Percentiles rank a stretch among this genome's conserved stretches.
These are phyloP conservation scores for Phaedon cochleariae DNA, from an alignment of 2,888 invertebrate genomes.

Conservation along the genomic window DNA sequence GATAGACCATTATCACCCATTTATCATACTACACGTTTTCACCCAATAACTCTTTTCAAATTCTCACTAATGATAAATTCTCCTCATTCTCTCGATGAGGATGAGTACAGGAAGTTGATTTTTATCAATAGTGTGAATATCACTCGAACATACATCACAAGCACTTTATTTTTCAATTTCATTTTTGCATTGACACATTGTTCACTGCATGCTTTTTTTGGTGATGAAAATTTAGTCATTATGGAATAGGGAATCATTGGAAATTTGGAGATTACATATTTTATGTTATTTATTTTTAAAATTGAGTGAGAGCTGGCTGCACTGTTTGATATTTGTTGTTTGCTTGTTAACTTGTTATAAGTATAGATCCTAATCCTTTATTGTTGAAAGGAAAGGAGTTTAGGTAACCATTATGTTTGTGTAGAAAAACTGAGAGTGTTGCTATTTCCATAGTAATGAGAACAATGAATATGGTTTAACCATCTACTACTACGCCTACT, in stretches of 20 bases:
- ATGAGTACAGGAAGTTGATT: too few species aligned
- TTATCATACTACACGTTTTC: neutral
- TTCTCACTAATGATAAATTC: neutral
- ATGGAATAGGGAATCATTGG: neutral
- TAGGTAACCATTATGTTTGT: neutral
- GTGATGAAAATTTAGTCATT: neutral
- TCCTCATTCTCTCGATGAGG: neutral
- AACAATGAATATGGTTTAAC: too few species aligned
- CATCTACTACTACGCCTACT: too few species aligned
- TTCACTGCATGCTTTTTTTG: neutral
- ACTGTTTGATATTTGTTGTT: neutral
- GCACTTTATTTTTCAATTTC: neutral
- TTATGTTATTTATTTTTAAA: too few species aligned
- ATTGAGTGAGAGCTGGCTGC: too few species aligned
- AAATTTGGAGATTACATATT: neutral
- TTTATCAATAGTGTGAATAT: neutral
- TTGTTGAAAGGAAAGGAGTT: neutral
- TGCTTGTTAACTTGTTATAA: too few species aligned
- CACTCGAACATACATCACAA: neutral
- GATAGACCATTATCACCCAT: slow-evolving; percentile 2
- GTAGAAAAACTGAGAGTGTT: too few species aligned
- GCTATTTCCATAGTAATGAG: too few species aligned
- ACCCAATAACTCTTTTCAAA: neutral
- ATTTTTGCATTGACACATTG: neutral
- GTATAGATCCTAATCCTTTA: neutral